phyloP scores from a whole-genome alignment of 2,888 invertebrate genomes.

The Venusia cambrica region DNA sequence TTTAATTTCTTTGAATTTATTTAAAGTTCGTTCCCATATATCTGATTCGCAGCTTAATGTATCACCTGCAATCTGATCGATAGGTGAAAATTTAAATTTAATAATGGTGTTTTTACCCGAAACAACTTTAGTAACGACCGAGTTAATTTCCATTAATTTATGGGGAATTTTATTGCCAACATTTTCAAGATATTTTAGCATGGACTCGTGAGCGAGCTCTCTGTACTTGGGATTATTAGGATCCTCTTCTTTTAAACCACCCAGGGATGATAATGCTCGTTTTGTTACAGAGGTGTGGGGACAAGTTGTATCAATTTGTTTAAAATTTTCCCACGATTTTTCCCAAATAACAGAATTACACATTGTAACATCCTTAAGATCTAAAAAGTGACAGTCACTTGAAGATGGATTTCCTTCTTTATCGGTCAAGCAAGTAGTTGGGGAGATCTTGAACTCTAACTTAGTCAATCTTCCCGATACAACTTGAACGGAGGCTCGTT shows the following conservation, averaged over 20 bases:
- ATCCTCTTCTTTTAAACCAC: conserved; percentile 26
- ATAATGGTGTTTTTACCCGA: conserved; percentile 33
- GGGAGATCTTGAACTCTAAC: conserved; percentile 76
- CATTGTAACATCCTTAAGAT: conserved; percentile 17
- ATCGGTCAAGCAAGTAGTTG: conserved; percentile 41
- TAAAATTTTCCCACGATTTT: conserved; percentile 30
- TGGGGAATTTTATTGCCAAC: conserved; percentile 18
- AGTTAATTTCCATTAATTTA: conserved; percentile 24
- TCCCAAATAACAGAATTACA: conserved; percentile 34
- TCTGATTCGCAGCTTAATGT: conserved; percentile 38
- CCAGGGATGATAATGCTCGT: conserved; percentile 14
- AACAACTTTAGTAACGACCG: conserved; percentile 35
- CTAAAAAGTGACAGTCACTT: conserved; percentile 9
- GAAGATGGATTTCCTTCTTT: conserved; percentile 11
- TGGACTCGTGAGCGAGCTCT: conserved; percentile 35
- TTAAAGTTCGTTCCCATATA: conserved; percentile 40
- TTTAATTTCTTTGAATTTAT: conserved; percentile 32
- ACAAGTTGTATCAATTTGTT: conserved; percentile 36
- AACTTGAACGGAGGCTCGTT: conserved; percentile 57
- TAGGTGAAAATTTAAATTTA: conserved; percentile 24
- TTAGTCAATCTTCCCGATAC: conserved; percentile 72
- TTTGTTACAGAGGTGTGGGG: conserved; percentile 21
- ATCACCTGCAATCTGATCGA: conserved; percentile 10
- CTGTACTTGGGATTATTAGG: conserved; percentile 32
- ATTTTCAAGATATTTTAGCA: conserved; percentile 31